phyloP scores from a whole-genome alignment of 2,113 vertebrate species.

The Falcunculus frontatus region DNA sequence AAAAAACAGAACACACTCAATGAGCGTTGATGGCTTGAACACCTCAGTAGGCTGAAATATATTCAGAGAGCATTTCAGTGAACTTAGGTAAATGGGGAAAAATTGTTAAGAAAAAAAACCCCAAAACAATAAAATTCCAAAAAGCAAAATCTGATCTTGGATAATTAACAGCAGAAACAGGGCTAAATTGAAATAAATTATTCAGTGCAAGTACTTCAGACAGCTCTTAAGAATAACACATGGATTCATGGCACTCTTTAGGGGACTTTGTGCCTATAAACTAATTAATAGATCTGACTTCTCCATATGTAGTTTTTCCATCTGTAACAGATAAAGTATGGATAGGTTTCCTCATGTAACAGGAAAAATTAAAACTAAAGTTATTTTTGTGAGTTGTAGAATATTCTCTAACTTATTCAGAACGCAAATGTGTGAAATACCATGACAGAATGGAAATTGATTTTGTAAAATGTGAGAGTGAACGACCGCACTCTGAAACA shows the following conservation, averaged over 20 bases:
- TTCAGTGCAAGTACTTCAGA: constrained; percentile 63
- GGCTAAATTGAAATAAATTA: constrained; percentile 59
- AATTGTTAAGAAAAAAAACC: background rate
- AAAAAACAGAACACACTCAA: background rate
- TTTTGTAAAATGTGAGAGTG: constrained; percentile 76
- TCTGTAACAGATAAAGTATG: constrained; percentile 68
- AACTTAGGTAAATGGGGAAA: constrained; percentile 12
- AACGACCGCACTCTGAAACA: constrained; percentile 63
- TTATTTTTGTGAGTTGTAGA: constrained; percentile 75
- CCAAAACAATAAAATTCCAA: background rate
- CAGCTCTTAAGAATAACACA: constrained; percentile 63
- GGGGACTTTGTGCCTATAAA: constrained; percentile 53
- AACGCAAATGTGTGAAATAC: constrained; percentile 74
- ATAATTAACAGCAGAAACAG: constrained; percentile 56
- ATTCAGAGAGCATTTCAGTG: background rate
- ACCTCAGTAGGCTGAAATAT: background rate
- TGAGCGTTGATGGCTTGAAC: background rate
- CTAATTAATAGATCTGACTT: constrained; percentile 67
- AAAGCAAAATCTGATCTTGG: constrained; percentile 43
- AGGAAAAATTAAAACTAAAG: constrained; percentile 72
- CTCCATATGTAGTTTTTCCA: constrained; percentile 67
- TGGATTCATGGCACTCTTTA: constrained; percentile 58
- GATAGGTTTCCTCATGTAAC: constrained; percentile 72
- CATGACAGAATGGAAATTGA: constrained; percentile 79
- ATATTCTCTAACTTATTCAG: constrained; percentile 74